Evolutionary conservation across 2,113 vertebrate species (phyloP).

Genomic region (Bos javanicus): DNA sequence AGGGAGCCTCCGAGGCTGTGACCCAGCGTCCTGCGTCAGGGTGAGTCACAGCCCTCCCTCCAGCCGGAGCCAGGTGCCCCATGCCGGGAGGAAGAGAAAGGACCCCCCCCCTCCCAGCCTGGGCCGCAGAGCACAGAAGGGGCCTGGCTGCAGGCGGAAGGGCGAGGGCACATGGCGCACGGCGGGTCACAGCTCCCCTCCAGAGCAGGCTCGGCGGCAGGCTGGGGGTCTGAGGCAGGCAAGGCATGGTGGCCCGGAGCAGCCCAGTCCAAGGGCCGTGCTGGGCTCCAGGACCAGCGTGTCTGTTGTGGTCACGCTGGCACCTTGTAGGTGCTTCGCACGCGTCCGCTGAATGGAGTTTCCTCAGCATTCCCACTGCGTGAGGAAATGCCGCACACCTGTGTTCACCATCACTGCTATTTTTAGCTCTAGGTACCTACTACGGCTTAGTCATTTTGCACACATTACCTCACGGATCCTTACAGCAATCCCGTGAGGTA

Average conservation of each 20-base stretch:
- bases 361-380: background rate
- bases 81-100: background rate
- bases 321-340: background rate
- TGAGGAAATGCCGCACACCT: background rate
- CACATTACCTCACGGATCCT: background rate
- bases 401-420: background rate
- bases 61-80: background rate
- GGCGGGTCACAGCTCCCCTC: background rate
- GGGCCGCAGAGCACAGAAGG: background rate
- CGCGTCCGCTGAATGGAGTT: accelerated
- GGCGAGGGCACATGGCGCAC: background rate
- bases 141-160: background rate
- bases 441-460: background rate
- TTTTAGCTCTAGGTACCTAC: background rate
- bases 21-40: background rate
- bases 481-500: background rate
- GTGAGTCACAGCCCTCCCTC: conserved; percentile 49
- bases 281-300: too few species aligned
- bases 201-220: background rate
- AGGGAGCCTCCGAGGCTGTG: background rate
- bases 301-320: background rate
- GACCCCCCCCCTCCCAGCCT: background rate
- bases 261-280: too few species aligned
- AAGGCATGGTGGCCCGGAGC: background rate
- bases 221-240: background rate